Evolutionary conservation across 2,113 vertebrate species (phyloP), one percentile per base, ranked within the genome.

Genomic region (Peromyscus polionotus): DNA sequence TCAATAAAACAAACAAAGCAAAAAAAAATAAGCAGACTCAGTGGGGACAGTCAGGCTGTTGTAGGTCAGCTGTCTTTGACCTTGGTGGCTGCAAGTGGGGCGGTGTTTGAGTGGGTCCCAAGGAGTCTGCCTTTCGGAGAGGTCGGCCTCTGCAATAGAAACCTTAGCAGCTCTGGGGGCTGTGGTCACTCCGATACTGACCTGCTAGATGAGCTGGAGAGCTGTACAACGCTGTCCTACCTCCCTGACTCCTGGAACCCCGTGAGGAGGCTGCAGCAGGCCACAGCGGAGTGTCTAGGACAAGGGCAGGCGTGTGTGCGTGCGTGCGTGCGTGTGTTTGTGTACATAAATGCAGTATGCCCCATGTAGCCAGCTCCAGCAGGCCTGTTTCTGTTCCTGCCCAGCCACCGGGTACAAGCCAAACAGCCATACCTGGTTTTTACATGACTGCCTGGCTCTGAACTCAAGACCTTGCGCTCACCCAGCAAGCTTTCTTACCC

Each of bases 61-160:
- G 57, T 28, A 57, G 65, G 48, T 76, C 72, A 59, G 33, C 22
- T 4, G 39, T 61, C 63, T 81, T 48, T 85, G 84, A 26, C 7
- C 72, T 75, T 33, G 57, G 22, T 11, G 28, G n/a, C 59, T 68
- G 6, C 33, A 68, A 39, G 51, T 54, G 8, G 26, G n/a, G 39
- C 7, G 31, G 28, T 61, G 59, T 31, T 17, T 77, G 63, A 85
- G 28, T 0, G 51, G 51, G 45, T 51, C 54, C 24, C 57, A 79
- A 57, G 67, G 57, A 75, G 57, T 85, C 51, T 33, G 17, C 13
- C 88, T 54, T 77, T 51, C 48, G 73, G 65, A 61, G 45, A 63
- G n/a, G 42, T 72, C 14, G 76, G 75, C 51, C 67, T 96, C 80
- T 22, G 57, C 81, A 80, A 36, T 72, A 57, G 33, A 92, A 20